phyloP scores from a whole-genome alignment of 2,797 vertebrate species.

The Cyprinodon diabolis region DNA sequence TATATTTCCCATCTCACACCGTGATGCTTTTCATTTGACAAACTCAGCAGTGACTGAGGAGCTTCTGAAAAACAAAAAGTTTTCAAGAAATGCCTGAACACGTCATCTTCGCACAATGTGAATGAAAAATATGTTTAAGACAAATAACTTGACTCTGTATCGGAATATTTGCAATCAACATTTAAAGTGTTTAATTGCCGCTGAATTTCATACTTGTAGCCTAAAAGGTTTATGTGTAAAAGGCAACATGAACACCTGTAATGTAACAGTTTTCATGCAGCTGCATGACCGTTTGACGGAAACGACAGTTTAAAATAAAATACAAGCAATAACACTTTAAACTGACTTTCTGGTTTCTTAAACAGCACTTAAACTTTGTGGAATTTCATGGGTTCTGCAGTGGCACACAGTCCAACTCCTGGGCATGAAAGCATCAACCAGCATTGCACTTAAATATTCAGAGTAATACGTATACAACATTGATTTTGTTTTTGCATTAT shows the following conservation, averaged over 20 bases:
- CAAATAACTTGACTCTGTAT: not conserved
- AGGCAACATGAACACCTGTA: not conserved
- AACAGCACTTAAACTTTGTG: conserved; percentile 33
- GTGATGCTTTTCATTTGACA: not conserved
- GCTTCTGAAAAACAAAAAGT: not conserved
- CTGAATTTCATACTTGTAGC: not conserved
- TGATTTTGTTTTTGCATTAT: conserved; percentile 20
- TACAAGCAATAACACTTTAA: conserved; percentile 34
- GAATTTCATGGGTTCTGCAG: conserved; percentile 16
- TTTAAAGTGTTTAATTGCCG: not conserved
- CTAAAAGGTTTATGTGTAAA: not conserved
- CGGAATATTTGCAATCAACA: not conserved
- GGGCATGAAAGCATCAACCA: conserved; percentile 28
- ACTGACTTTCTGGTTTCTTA: conserved; percentile 17
- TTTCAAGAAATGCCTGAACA: conserved; percentile 11
- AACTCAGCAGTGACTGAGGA: conserved; percentile 10
- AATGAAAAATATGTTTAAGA: not conserved
- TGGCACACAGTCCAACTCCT: conserved; percentile 19
- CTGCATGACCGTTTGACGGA: not conserved
- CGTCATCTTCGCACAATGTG: not conserved
- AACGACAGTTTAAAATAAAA: conserved; percentile 25
- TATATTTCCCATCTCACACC: conserved; percentile 22
- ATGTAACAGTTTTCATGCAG: too few relatives aligned
- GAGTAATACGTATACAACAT: conserved; percentile 33
- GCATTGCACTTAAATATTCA: conserved; percentile 55